Base-by-base conservation (phyloP, 2,797 vertebrate genomes). In the Tympanoctomys barrerae region DNA sequence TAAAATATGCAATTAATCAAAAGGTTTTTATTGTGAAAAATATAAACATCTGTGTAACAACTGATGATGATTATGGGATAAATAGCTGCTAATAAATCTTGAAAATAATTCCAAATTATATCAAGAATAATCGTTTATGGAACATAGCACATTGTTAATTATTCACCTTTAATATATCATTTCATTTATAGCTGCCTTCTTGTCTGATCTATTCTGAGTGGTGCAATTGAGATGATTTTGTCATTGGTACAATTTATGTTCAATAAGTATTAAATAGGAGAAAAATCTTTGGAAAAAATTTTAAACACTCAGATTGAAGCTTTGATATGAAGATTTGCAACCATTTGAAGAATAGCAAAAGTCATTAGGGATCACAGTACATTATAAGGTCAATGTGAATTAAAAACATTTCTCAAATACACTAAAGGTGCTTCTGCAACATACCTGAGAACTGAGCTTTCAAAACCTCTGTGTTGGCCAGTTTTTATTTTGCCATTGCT, bases 301-400 rank as follows among this genome's bases (percentile, higher is more conserved):
- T 91, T 46, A 93, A 89, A 64, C n/a, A 84, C 70, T 95, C 71
- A 94, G 36, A 90, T 78, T 87, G 81, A 95, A 95, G 6, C 13
- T 78, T 87, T 70, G 11, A 42, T 90, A n/a, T 93, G 33, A 87
- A 91, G n/a, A 70, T 85, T 87, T 64, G 61, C 31, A 3, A 73
- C 14, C 42, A 84, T 21, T 92, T 54, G 33, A 86, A 96, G 46
- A 87, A 14, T 5, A 6, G 28, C 57, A 70, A 36, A 92, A 59
- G 49, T 89, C 28, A 75, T 88, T 81, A 82, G 7, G 49, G 70
- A 88, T 95, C 57, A 93, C 1, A 26, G 7, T 62, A 82, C 7
- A 3, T 80, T 80, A 39, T 2, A 66, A 89, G 11, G 33, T 22
- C 12, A 87, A 73, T 73, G n/a, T n/a, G 68, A 87, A 59, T 59